Base-by-base conservation (phyloP, 2,888 invertebrate species). In the Branchipolynoe longqiensis region DNA sequence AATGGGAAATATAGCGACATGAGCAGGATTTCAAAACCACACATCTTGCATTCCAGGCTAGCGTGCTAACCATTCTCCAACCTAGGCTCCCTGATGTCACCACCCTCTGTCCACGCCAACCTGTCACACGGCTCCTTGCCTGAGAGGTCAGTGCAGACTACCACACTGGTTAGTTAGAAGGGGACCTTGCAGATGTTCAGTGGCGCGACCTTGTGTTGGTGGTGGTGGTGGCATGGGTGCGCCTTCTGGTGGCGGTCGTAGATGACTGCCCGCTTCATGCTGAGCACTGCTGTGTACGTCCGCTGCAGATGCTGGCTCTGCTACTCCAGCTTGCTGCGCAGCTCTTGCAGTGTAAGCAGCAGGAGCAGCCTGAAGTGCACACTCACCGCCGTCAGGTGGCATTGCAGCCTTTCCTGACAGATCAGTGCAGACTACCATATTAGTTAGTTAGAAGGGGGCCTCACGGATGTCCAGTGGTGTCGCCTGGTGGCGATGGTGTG, bases 381-480 rank as follows among this genome's bases (percentile, higher is more conserved):
- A 48, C 18, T 48, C 18, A 48, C 48, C 18, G 8, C 48, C 48
- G 8, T 48, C 48, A 12, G 8, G 48, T 12, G 48, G 18, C 48
- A 18, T 48, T 18, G n/a, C n/a, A n/a, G 48, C 18, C 48, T 48
- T 48, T 48, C 48, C 48, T 48, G 8, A 8, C 8, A 48, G 8
- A 8, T 48, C 48, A 48, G 48, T 48, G n/a, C n/a, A n/a, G n/a
- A n/a, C n/a, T n/a, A n/a, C n/a, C n/a, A n/a, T n/a, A n/a, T n/a
- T n/a, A n/a, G n/a, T n/a, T n/a, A n/a, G n/a, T 41, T 78, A 78
- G 78, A 78, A 78, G 3, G 78, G 78, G n/a, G 78, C 78, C 78
- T 78, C 78, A 22, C 48, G n/a, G 48, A 48, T 78, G 78, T 41
- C 78, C 22, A 48, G 28, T 6, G 78, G 73, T 14, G 62, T 18